These are phyloP conservation scores for Actias luna DNA, from an alignment of 2,888 invertebrate genomes.

Conservation along the genomic window DNA sequence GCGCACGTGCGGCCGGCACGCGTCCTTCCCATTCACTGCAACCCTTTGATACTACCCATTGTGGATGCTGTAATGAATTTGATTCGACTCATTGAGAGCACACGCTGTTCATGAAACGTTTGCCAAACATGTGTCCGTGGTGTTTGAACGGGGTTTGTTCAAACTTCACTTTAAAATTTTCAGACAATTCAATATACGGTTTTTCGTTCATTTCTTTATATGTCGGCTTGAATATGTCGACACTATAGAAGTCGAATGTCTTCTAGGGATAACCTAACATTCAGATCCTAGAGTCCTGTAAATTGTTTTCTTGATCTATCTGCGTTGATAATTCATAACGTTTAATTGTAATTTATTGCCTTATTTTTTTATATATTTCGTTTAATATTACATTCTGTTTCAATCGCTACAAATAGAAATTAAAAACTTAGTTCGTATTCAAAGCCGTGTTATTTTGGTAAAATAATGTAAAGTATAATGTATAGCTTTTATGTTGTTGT, in stretches of 20 bases:
- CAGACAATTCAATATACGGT: neutral
- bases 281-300: neutral
- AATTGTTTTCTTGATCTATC: neutral
- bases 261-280: neutral
- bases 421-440: no score
- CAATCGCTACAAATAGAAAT: no score
- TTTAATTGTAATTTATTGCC: no score
- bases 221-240: neutral
- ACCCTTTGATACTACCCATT: constrained; percentile 51
- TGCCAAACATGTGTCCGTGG: neutral
- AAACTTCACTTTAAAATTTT: neutral
- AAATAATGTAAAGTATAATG: no score
- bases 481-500: no score
- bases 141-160: constrained; percentile 7
- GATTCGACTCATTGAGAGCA: constrained; percentile 31
- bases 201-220: neutral
- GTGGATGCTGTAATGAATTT: constrained; percentile 49
- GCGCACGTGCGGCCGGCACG: constrained; percentile 52
- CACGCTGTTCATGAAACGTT: neutral
- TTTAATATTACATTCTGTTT: no score
- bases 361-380: no score
- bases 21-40: constrained; percentile 46
- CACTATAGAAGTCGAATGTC: neutral
- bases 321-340: no score
- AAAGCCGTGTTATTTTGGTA: no score